Evolutionary conservation across 2,113 vertebrate species (phyloP), one percentile per base, ranked within the genome.

Genomic region (Diphyllodes magnificus): DNA sequence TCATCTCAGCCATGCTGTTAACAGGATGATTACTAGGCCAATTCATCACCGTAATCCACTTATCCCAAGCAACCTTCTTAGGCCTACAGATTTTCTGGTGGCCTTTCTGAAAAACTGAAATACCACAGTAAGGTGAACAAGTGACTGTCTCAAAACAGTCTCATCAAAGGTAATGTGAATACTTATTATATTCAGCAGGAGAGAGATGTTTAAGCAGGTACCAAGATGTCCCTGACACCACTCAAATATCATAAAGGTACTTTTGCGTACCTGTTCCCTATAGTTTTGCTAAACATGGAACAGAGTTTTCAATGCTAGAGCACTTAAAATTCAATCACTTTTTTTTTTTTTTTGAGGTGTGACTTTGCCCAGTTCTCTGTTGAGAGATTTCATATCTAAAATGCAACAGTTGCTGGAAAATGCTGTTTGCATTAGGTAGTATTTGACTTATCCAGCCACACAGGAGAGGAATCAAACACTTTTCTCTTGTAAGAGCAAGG

Each of bases 391-490:
- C 37, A 6, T 47, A 13, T 51, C 47, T 42, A 83, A 77, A 85
- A 90, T 37, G 24, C 8, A 73, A 61, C 33, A 80, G 31, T 76
- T 86, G 19, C 31, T 87, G 28, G 66, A 50, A 65, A 35, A 59
- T 47, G 23, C 10, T 87, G 11, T 86, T 90, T 95, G 47, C 56
- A 77, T 73, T 57, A 59, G 33, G n/a, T 1, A 7, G 25, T 56
- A 50, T 92, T 90, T 80, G 35, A 69, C 44, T 83, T 75, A 77
- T 14, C 13, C 82, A 75, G 20, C 35, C 51, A 81, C 28, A 83
- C 8, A 75, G 28, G 39, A 86, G 40, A 93, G 35, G 59, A 90
- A 92, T 69, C 47, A 69, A 95, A 77, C 17, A 22, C 44, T 70
- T 84, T 83, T 82, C 51, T 30, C 54, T 57, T 73, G 15, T 44